Evolutionary conservation across 2,797 vertebrate genomes (phyloP), one percentile per base, ranked within the genome.

Genomic region (Coreius guichenoti): DNA sequence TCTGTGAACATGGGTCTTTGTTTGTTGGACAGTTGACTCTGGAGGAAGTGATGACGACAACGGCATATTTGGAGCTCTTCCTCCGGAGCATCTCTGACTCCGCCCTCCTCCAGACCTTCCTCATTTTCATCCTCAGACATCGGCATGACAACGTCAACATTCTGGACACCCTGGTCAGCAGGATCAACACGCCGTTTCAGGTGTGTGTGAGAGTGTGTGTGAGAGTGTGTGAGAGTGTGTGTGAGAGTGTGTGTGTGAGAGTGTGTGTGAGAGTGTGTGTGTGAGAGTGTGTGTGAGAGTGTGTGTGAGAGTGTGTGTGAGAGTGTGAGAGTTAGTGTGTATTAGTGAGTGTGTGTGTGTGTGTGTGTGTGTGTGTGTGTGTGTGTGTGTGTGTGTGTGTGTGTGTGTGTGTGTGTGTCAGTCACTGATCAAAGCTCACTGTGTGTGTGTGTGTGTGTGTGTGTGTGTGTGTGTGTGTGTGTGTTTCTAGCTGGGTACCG

Each of bases 21-120:
- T 31, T 81, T 21, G 74, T 76, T 83, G 86, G 56, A 54, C 83
- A 99, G 98, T 92, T 96, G 86, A 99, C 97, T 0, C 95, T 99
- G 90, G 98, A 99, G 93, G 98, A 99, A 90, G 97, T 99, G 89
- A 99, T 98, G 97, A 96, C 98, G 47, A 99, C 97, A 2, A 99
- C 98, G 0, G 97, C 97, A 0, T 99, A 99, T 89, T 91, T 99
- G 92, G 98, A 99, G 72, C 96, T 99, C 43, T 99, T 99, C 89
- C 92, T 99, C 90, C 96, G 97, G 23, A 97, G 96, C 47, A 92
- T 98, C 92, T 95, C 96, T 0, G 97, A 98, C 87, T 97, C 97
- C 1, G 94, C 96, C 0, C 96, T 99, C 49, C 96, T 99, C 4
- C 97, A 98, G 92, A 97, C 95, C 90, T 99, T 99, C 92, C 96